Conservation (phyloP, 2,888 invertebrate species). For the Poecilus cupreus region DNA sequence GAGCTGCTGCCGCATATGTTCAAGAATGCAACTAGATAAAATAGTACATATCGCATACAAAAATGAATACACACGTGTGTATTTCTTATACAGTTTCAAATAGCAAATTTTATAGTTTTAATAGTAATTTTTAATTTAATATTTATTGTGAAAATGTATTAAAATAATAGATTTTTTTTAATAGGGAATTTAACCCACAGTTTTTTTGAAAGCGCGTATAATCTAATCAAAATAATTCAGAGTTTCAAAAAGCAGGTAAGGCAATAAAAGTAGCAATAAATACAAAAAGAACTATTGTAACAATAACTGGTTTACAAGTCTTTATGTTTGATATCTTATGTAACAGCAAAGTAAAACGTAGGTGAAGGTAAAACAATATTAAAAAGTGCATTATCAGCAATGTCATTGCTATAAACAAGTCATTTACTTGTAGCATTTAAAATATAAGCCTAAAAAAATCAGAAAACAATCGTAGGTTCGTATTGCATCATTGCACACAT, state of each 20-base stretch:
- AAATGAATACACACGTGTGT: slow-evolving; percentile 10
- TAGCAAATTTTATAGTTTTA: neutral
- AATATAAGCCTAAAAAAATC: neutral
- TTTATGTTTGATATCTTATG: neutral
- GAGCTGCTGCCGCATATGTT: slow-evolving; percentile 47
- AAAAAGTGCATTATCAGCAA: slow-evolving; percentile 51
- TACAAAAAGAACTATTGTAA: neutral
- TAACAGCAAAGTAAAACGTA: slow-evolving; percentile 19
- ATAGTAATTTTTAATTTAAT: neutral
- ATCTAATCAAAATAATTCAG: neutral
- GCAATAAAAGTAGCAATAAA: neutral
- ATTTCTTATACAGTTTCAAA: slow-evolving; percentile 11
- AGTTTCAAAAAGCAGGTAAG: neutral
- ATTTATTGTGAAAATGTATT: slow-evolving; percentile 12
- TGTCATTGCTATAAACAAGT: slow-evolving; percentile 42
- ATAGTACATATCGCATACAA: slow-evolving; percentile 40
- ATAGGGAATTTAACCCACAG: neutral
- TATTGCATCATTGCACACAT: slow-evolving; percentile 16
- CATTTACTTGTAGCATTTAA: neutral
- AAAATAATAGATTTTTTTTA: neutral
- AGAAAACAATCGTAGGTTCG: neutral
- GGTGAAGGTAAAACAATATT: slow-evolving; percentile 45
- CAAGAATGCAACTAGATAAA: slow-evolving; percentile 45
- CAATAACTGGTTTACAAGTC: neutral
- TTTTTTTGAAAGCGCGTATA: neutral